Evolutionary conservation across 2,888 invertebrate genomes (phyloP), one percentile per base, ranked within the genome.

Genomic region (Leptothorax acervorum): DNA sequence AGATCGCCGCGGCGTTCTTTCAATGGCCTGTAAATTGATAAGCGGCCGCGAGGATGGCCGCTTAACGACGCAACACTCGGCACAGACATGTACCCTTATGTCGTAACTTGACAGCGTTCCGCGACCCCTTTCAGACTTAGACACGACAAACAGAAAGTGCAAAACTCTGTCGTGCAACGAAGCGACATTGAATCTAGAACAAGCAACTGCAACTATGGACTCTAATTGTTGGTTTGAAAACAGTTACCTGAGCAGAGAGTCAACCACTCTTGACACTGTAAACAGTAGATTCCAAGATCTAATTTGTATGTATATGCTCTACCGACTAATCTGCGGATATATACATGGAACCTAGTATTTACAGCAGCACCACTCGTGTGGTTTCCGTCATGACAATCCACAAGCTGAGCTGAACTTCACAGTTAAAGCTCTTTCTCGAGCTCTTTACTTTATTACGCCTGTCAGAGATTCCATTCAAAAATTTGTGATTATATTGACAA

Each of bases 201-300:
- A 39, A 18, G 48, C 35, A 39, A 39, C n/a, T 23, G 45, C 48
- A 70, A 81, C 15, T 55, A n/a, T 60, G 12, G n/a, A 15, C 45
- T 79, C 12, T 78, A 78, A 78, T 57, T 70, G 57, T 35, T 45
- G 45, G 15, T 70, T 60, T 66, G 60, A 60, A 79, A 71, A 70
- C 68, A 68, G 12, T 68, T 45, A 57, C 1, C 15, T 18, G 57
- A 45, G 12, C 12, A 39, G 42, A 42, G 42, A 53, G 53, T 55
- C 53, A 55, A 15, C n/a, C 42, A 42, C 15, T 78, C 42, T 78
- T 65, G 76, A 42, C 53, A 42, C 5, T 18, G 39, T 18, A 68
- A 68, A 78, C n/a, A 55, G 28, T 66, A 76, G 28, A 78, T 28
- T 42, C 9, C 28, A 28, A 55, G 42, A 78, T 68, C 66, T 45